Conservation (phyloP, 2,797 vertebrate genomes). For the Triplophysa bombifrons region DNA sequence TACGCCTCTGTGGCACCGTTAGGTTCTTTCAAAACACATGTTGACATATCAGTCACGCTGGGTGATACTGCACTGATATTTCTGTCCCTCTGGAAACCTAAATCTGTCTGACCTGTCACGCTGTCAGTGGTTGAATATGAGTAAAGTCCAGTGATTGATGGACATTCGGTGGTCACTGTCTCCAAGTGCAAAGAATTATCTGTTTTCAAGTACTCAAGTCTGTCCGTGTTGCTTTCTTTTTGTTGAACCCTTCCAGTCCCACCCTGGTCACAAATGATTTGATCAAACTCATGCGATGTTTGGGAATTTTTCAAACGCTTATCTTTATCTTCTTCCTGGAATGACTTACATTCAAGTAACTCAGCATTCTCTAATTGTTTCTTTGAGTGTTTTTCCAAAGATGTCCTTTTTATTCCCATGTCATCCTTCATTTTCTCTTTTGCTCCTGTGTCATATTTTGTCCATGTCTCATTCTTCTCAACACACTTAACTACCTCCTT, state of each 20-base stretch:
- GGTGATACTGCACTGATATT: conserved; percentile 19
- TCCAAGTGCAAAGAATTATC: neutral
- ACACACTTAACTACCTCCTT: conserved; percentile 65
- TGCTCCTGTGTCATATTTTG: conserved; percentile 35
- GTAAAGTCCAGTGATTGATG: neutral
- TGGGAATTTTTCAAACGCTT: neutral
- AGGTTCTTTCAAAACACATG: conserved; percentile 11
- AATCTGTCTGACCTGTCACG: conserved; percentile 5
- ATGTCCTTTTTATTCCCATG: neutral
- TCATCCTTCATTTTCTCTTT: neutral
- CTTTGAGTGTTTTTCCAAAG: neutral
- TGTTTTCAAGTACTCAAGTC: conserved; percentile 11
- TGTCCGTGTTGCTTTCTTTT: neutral
- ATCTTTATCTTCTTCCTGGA: conserved; percentile 24
- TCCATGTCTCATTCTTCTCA: conserved; percentile 61
- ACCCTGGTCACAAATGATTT: neutral
- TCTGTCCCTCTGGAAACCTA: conserved; percentile 19
- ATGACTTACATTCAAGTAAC: conserved; percentile 32
- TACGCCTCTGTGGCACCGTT: neutral
- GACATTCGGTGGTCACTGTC: neutral
- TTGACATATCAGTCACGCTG: neutral
- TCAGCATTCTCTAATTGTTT: conserved; percentile 11
- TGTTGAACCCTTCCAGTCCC: neutral
- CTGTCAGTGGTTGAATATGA: conserved; percentile 7
- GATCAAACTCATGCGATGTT: neutral